Conservation (phyloP, 2,888 invertebrate species). For the Sturmia bella region DNA sequence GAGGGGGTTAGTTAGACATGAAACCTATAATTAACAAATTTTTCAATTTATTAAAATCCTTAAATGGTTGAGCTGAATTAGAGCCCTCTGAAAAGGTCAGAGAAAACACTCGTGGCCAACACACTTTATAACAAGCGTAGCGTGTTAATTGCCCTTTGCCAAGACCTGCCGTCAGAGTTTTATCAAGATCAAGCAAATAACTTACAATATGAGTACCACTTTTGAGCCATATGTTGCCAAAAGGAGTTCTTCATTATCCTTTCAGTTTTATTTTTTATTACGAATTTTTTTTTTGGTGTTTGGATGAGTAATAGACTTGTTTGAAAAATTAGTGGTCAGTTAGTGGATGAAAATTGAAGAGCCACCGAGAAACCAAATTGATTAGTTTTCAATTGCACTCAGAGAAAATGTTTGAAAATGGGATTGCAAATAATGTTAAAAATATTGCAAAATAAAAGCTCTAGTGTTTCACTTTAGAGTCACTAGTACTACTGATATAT, state of each 20-base stretch:
- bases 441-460: neutral
- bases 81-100: conserved; percentile 33
- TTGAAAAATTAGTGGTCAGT: conserved; percentile 74
- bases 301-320: conserved; percentile 71
- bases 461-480: neutral
- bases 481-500: too few relatives aligned
- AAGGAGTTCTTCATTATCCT: conserved; percentile 33
- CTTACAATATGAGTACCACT: conserved; percentile 33
- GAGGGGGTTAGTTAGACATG: conserved; percentile 55
- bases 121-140: conserved; percentile 75
- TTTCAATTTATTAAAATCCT: conserved; percentile 65
- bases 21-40: conserved; percentile 64
- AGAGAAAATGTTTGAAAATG: neutral
- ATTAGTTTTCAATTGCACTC: conserved; percentile 40
- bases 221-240: conserved; percentile 74
- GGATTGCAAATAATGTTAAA: neutral
- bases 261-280: neutral
- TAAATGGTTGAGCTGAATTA: conserved; percentile 41
- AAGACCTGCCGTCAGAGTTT: conserved; percentile 67
- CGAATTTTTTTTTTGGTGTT: conserved; percentile 36
- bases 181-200: conserved; percentile 68
- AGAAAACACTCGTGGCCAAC: conserved; percentile 70
- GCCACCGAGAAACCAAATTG: conserved; percentile 35
- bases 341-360: conserved; percentile 50
- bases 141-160: conserved; percentile 80